phyloP scores from a whole-genome alignment of 1,140 invertebrate species.

The Danaus melanippus region DNA sequence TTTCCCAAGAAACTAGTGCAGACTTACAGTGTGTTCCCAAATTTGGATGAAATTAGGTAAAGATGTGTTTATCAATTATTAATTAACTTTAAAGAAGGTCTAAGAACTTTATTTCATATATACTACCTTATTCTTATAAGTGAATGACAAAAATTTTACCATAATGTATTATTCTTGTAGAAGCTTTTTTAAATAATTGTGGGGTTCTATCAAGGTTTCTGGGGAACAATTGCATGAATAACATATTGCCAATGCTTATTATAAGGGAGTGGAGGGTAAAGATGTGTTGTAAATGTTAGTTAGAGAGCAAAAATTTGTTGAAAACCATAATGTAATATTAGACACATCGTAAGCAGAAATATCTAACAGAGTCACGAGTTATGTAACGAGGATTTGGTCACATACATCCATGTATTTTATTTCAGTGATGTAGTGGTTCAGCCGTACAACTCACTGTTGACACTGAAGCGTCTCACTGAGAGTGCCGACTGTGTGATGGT shows the following conservation, averaged over 20 bases:
- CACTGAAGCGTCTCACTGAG: conserved; percentile 94
- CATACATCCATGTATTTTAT: conserved; percentile 14
- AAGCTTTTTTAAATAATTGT: too few relatives aligned
- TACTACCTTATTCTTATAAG: not conserved
- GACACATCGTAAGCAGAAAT: too few relatives aligned
- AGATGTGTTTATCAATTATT: conserved; percentile 1
- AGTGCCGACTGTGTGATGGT: conserved; percentile 99
- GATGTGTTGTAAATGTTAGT: too few relatives aligned
- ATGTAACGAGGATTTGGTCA: too few relatives aligned
- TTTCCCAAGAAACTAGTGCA: conserved; percentile 99
- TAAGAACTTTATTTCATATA: too few relatives aligned
- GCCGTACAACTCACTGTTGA: conserved; percentile 98
- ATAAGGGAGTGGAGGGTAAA: too few relatives aligned
- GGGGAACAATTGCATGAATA: too few relatives aligned
- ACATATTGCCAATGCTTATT: too few relatives aligned
- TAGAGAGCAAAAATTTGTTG: too few relatives aligned
- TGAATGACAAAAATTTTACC: not conserved
- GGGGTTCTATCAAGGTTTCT: too few relatives aligned
- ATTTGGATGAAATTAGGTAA: conserved; percentile 95
- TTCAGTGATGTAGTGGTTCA: conserved; percentile 98
- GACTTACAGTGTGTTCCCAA: conserved; percentile 99
- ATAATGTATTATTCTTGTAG: not conserved
- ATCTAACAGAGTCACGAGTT: too few relatives aligned
- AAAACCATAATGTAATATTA: too few relatives aligned
- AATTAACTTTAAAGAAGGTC: not conserved